Evolutionary conservation across 1,140 invertebrate genomes (phyloP).

Genomic region (Drosophila nigrodunni): DNA sequence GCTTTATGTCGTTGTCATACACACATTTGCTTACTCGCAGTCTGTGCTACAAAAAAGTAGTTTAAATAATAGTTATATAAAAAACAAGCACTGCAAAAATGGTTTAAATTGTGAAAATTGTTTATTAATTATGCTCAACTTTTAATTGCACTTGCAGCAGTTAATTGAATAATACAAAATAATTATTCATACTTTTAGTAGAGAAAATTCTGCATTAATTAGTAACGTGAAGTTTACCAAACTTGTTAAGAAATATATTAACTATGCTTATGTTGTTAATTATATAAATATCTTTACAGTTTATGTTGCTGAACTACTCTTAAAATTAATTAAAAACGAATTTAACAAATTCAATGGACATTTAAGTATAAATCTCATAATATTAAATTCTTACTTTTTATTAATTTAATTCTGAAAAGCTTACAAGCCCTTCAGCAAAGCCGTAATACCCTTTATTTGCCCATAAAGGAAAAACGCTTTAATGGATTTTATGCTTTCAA

Average conservation of each 20-base stretch:
- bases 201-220: slow-evolving; percentile 21
- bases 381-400: no score
- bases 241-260: slow-evolving; percentile 25
- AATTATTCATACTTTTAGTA: slow-evolving; percentile 58
- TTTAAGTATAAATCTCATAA: no score
- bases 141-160: slow-evolving; percentile 49
- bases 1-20: slow-evolving; percentile 38
- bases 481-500: slow-evolving; percentile 15
- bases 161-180: slow-evolving; percentile 66
- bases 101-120: slow-evolving; percentile 10
- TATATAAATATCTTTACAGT: no score
- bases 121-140: slow-evolving; percentile 54
- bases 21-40: slow-evolving; percentile 33
- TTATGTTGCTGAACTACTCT: neutral
- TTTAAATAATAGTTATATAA: slow-evolving; percentile 24
- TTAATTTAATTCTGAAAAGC: neutral
- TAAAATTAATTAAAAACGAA: neutral
- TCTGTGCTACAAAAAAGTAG: slow-evolving; percentile 6
- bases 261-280: neutral
- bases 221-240: slow-evolving; percentile 6
- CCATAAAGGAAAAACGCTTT: slow-evolving; percentile 1
- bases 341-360: neutral
- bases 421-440: neutral
- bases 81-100: neutral
- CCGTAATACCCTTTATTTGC: neutral